A percentile compares a stretch with the other conserved stretches of the same genome.
These are phyloP conservation scores for Melanitta fusca DNA, from an alignment of 2,797 vertebrate genomes.

Conservation along the genomic window DNA sequence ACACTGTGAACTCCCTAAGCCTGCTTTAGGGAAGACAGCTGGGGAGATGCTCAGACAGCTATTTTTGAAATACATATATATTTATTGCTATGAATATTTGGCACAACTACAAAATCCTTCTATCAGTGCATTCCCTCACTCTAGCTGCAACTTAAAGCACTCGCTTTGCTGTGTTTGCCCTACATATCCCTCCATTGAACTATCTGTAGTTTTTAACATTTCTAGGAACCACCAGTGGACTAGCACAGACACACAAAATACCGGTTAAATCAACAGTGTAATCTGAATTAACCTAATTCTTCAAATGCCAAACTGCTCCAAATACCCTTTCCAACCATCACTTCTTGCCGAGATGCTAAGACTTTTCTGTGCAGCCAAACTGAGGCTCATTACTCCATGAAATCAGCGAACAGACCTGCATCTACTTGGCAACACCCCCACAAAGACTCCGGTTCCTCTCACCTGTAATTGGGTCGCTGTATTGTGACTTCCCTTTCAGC, in stretches of 20 bases:
- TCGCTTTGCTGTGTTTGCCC: not conserved
- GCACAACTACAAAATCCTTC: not conserved
- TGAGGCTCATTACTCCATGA: not conserved
- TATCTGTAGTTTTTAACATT: not conserved
- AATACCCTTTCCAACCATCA: not conserved
- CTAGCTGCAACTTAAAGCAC: not conserved
- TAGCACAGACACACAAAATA: not conserved
- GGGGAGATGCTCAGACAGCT: constrained; percentile 11
- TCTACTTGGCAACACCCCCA: not conserved
- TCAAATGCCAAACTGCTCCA: not conserved
- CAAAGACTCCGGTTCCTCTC: not conserved
- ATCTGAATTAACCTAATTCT: constrained; percentile 11
- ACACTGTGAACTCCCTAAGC: not conserved
- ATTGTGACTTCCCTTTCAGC: not conserved
- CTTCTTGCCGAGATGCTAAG: fast-evolving
- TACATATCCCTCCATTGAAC: not conserved
- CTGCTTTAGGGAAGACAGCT: not conserved
- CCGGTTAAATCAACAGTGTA: not conserved
- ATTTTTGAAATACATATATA: not conserved
- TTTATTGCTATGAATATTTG: not conserved
- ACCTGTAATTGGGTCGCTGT: not conserved
- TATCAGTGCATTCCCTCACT: not conserved
- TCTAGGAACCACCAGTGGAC: no score
- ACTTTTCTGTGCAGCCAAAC: not conserved
- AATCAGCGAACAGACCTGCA: not conserved